Evolutionary conservation across 2,113 vertebrate genomes (phyloP), one percentile per base, ranked within the genome.

Genomic region (Rhinogobius similis): DNA sequence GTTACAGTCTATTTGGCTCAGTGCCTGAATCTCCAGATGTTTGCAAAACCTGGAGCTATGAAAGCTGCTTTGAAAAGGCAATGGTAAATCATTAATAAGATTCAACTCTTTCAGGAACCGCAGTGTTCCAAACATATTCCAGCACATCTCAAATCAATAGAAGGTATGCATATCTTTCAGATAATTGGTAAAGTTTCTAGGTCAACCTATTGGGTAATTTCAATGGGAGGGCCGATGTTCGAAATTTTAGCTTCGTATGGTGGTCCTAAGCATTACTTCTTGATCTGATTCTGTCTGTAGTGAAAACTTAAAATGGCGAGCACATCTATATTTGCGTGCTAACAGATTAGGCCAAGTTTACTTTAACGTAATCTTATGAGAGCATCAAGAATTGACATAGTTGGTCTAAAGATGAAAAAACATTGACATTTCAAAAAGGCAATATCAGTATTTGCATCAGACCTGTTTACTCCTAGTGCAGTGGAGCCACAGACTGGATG

Each of bases 21-120:
- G 32, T 72, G 79, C 81, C 78, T 84, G 52, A 2, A 44, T 78
- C 50, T 72, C 74, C 87, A 87, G 87, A 80, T 86, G 85, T 87
- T 77, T 63, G n/a, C 11, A 44, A 52, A 77, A 78, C 77, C 69
- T 21, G 39, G 74, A 70, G 53, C 68, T 75, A 68, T 59, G 55
- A 65, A 86, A 80, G 79, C 79, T 89, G 84, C 78, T 78, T 50
- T 75, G 82, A 77, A 43, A 73, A 65, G 63, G 72, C 58, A 32
- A 63, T 29, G 26, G 62, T 86, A 66, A 83, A 85, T 82, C 18
- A 90, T 82, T 84, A 75, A 85, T 71, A 59, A 21, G 65, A 50
- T 79, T 46, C 68, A 29, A 73, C 62, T 81, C 61, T 58, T 63
- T 62, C 27, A 59, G 67, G 43, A 74, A 61, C 44, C 11, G 3